Evolutionary conservation across 2,888 invertebrate genomes (phyloP).

Genomic region (Drosophila eohydei): DNA sequence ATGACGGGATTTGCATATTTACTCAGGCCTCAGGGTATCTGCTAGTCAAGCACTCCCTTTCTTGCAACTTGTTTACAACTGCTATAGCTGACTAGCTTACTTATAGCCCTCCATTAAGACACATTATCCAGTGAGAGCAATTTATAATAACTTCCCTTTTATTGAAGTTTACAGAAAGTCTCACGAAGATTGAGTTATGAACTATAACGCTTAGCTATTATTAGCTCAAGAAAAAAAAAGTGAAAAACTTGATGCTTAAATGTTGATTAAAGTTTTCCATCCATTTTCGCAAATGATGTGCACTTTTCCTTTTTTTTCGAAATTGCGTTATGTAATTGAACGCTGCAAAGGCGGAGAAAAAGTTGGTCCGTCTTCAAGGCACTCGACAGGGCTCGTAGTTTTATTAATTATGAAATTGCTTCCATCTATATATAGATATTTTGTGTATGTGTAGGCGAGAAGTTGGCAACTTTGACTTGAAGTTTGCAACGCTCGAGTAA

Average conservation of each 20-base stretch:
- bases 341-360: slow-evolving; percentile 17
- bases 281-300: slow-evolving; percentile 25
- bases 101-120: neutral
- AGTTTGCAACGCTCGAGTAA: slow-evolving; percentile 4
- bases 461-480: slow-evolving; percentile 13
- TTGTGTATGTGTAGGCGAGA: neutral
- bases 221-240: neutral
- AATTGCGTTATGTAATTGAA: slow-evolving; percentile 16
- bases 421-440: slow-evolving; percentile 2
- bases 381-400: slow-evolving; percentile 4
- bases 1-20: no score
- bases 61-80: neutral
- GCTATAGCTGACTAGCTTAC: neutral
- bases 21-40: neutral
- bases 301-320: neutral
- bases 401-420: slow-evolving; percentile 40
- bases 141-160: neutral
- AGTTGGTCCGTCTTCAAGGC: slow-evolving; percentile 30
- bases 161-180: neutral
- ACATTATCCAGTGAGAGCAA: neutral
- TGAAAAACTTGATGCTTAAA: slow-evolving; percentile 24
- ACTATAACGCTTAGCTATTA: slow-evolving; percentile 19
- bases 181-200: slow-evolving; percentile 4
- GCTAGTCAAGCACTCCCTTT: neutral
- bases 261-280: slow-evolving; percentile 30